Evolutionary conservation across 1,140 invertebrate species (phyloP), one percentile per base, ranked within the genome.

Genomic region (Cataglyphis hispanica): DNA sequence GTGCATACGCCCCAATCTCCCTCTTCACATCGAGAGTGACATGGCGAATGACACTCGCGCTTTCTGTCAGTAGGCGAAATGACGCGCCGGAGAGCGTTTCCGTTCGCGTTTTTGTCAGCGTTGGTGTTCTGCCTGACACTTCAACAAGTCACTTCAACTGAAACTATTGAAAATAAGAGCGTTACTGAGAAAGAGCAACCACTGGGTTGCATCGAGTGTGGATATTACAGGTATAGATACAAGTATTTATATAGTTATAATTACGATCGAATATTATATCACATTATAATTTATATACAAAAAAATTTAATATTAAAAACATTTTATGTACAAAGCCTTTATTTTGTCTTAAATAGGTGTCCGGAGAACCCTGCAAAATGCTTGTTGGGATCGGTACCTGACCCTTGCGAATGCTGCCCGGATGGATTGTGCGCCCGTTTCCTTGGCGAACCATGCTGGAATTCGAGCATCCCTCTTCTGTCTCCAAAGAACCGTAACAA

Each of bases 371-470:
- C 91, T 7, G 83, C 85, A 50, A 93, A 89, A 31, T 96, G 96
- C 86, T 90, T 94, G 1, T 91, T 95, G 19, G 96, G 95, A 27
- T 85, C 95, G 22, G 94, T 95, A 4, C 91, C 94, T 58, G 96
- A 97, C 89, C 90, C 93, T 3, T 97, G 96, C 88, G 94, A 93
- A 61, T 97, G 96, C 91, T 97, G 96, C 87, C 76, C 90, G 1
- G 60, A 58, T 40, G 94, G 95, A 46, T 91, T 96, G 22, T 97
- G 96, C 85, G 96, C 95, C 0, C 94, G 93, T 72, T 91, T 93
- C 0, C 95, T 96, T 78, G 96, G 96, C 0, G 95, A 96, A 81
- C 72, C 94, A n/a, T 97, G 96, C 89, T 96, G 96, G 94, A 95
- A 96, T 88, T 76, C 93, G 4, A 91, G 91, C 72, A 88, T 95